Evolutionary conservation across 2,797 vertebrate species (phyloP), one percentile per base, ranked within the genome.

Genomic region (Moxostoma hubbsi): DNA sequence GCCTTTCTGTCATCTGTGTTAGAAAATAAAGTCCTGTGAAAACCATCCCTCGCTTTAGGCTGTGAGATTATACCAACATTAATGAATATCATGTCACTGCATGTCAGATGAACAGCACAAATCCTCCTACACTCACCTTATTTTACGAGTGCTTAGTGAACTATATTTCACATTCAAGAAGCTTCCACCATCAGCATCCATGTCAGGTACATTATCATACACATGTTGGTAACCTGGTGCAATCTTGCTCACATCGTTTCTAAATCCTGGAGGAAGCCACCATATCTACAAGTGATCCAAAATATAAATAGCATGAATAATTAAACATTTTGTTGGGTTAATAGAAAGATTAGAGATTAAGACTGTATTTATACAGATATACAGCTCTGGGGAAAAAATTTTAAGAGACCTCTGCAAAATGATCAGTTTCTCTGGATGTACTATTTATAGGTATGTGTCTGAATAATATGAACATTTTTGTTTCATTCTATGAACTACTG

Each of bases 91-190:
- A 77, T 75, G 85, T 79, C 77, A 65, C 18, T 72, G 65, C 85
- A 75, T 78, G 84, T 59, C 50, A 63, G 12, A 64, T 2, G 18
- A 46, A 13, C 13, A n/a, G 55, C 45, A 77, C 6, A 24, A 50
- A 6, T 65, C 15, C 36, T 45, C 43, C 58, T 3, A 59, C 46
- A 80, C 83, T 83, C 87, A 98, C 97, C 93, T 93, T 85, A 99
- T 95, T 69, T 95, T 24, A 58, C 88, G 50, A 5, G 88, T 70
- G 57, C 79, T 91, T 72, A 96, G 80, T 0, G 85, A 66, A 86
- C 86, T 96, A 88, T 98, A 98, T 36, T 93, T 94, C 68, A 96
- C 67, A 84, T 99, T 99, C 73, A 98, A 85, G 12, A 77, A 87
- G 6, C 84, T 79, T 6, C 89, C 90, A 0, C 82, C 76, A 8